Base-by-base conservation (phyloP, 2,888 invertebrate species). In the Sinodicranocentrus sp. region DNA sequence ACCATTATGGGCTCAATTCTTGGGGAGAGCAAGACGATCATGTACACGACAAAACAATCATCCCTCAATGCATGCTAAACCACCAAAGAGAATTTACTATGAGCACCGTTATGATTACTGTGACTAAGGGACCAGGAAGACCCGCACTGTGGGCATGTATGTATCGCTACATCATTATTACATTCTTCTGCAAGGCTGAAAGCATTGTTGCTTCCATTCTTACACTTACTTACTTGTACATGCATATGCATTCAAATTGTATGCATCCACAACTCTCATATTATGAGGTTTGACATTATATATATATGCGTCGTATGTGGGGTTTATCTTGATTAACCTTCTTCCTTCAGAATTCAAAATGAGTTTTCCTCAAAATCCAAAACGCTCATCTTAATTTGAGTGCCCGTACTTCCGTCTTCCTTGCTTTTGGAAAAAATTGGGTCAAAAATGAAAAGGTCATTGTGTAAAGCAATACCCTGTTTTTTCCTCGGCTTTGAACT, bases 341-440 rank as follows among this genome's bases (percentile, higher is more conserved):
- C 57, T 23, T 57, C 23, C 57, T 23, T 21, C 19, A 21, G 57
- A 52, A 39, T 39, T 39, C 39, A 13, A n/a, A 48, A 15, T 48
- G 5, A 48, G 48, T 13, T 48, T 48, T 5, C 48, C 17, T 48
- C n/a, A 10, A 48, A 48, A 57, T n/a, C 52, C 52, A 52, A 23
- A 21, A 57, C 8, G 48, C 15, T 48, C 57, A 57, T 6, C 48
- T 15, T 48, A 10, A 10, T 48, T 48, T 57, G 57, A 23, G 57
- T 48, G 10, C n/a, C 48, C n/a, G 15, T 21, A 57, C 57, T 57
- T 57, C 57, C 57, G 57, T 57, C 57, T 57, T 57, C 48, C 48
- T 57, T 15, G 23, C 57, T 17, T 48, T 57, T 57, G 8, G 15
- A 57, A 23, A 57, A 23, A 23, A 23, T 57, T 57, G 57, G 57